phyloP scores from a whole-genome alignment of 2,113 vertebrate genomes.

The Trogon surrucura region DNA sequence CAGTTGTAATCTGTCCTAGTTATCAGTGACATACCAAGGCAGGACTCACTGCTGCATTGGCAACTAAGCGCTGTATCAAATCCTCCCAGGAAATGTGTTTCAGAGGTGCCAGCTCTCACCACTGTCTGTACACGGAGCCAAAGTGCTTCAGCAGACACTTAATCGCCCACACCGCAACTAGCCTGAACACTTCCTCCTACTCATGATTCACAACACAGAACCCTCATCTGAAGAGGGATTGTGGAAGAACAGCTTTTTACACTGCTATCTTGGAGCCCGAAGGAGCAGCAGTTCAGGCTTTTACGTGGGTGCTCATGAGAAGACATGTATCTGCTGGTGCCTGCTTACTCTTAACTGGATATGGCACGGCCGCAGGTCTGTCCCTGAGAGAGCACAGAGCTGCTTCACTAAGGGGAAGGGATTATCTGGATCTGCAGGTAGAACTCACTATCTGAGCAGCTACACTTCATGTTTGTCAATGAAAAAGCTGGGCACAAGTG shows the following conservation, averaged over 20 bases:
- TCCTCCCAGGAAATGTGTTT: constrained; percentile 25
- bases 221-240: not conserved
- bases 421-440: not conserved
- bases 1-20: constrained; percentile 29
- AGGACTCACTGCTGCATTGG: not conserved
- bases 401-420: not conserved
- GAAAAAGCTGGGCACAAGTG: not conserved
- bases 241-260: not conserved
- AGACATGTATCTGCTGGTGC: not conserved
- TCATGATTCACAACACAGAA: not conserved
- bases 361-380: not conserved
- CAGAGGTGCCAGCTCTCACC: not conserved
- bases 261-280: not conserved
- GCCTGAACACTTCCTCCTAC: not conserved
- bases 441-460: not conserved
- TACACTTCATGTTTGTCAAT: not conserved
- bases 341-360: not conserved
- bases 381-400: not conserved
- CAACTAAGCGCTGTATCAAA: not conserved
- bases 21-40: not conserved
- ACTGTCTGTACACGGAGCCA: not conserved
- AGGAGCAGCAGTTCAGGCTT: not conserved
- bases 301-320: not conserved
- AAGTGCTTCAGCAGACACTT: constrained; percentile 34
- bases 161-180: not conserved